Evolutionary conservation across 2,113 vertebrate species (phyloP), one percentile per base, ranked within the genome.

Genomic region (Forbesichthys papilliferus): DNA sequence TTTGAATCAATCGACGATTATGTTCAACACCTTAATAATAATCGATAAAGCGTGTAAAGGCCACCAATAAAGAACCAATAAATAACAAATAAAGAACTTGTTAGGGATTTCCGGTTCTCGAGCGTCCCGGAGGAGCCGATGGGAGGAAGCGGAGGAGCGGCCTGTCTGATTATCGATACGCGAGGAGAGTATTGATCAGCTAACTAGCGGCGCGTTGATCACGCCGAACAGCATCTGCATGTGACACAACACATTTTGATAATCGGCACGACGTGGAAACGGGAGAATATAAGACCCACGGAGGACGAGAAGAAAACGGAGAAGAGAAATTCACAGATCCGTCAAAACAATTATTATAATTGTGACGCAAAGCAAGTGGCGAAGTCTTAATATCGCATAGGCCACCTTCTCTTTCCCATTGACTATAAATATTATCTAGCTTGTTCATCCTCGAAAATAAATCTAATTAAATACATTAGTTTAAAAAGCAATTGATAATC

Each of bases 201-300:
- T 89, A 91, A 90, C 85, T 77, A 91, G 85, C 86, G 80, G 75
- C 85, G 82, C 87, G 88, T 88, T 89, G 83, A 86, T 90, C 85
- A 86, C 80, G 78, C 69, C 68, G 83, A 82, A 84, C 71, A 80
- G 85, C 77, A 82, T 86, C 82, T 86, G 82, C 81, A 83, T 82
- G 71, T 87, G 80, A 87, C 65, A 16, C 71, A 73, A 81, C 3
- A 42, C 36, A 42, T 86, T 85, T 82, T 10, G 61, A 83, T 46
- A 79, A 56, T 78, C 67, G 75, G 68, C 71, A 61, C 59, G 49
- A 79, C 68, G 76, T 69, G 69, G 66, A 76, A 81, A 77, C 61
- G 75, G 73, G 67, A 60, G 74, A 5, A 62, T 4, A 42, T 42
- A 42, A 42, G 36, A 42, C 36, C 3, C 20, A 20, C 7, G 0